Evolutionary conservation across 2,888 invertebrate genomes (phyloP).

Genomic region (Lacanobia oleracea): DNA sequence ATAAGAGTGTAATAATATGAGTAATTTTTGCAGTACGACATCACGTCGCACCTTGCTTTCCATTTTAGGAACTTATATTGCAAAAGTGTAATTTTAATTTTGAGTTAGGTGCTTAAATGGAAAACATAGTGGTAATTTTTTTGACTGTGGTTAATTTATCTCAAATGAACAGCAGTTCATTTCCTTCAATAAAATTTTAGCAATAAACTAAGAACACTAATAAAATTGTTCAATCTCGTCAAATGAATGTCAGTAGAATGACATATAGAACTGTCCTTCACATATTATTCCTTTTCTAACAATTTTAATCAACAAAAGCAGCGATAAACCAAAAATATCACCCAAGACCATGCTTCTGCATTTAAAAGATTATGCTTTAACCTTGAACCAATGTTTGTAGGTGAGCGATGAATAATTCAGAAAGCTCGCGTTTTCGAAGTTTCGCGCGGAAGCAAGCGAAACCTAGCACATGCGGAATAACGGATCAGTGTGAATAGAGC

Average conservation of each 20-base stretch:
- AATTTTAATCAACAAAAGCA: background rate
- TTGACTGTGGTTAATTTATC: background rate
- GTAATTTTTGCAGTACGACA: conserved; percentile 18
- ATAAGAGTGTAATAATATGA: conserved; percentile 32
- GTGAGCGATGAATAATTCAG: conserved; percentile 56
- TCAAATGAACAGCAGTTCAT: background rate
- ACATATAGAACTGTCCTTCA: background rate
- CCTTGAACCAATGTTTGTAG: conserved; percentile 55
- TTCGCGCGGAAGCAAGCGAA: conserved; percentile 28
- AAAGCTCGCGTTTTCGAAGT: conserved; percentile 6
- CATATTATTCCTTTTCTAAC: background rate
- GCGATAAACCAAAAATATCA: conserved; percentile 19
- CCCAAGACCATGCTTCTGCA: conserved; percentile 17
- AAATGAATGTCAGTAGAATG: background rate
- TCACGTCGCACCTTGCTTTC: background rate
- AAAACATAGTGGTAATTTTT: background rate
- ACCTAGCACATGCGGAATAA: conserved; percentile 13
- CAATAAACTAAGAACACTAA: background rate
- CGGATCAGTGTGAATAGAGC: conserved; percentile 13
- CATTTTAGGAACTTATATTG: conserved; percentile 22
- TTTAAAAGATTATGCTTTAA: conserved; percentile 38
- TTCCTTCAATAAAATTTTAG: background rate
- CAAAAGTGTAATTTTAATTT: conserved; percentile 1
- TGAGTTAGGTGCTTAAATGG: background rate
- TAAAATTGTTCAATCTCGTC: background rate